Evolutionary conservation across 1,140 invertebrate genomes (phyloP), one percentile per base, ranked within the genome.

Genomic region (Cyrtorhinus lividipennis): DNA sequence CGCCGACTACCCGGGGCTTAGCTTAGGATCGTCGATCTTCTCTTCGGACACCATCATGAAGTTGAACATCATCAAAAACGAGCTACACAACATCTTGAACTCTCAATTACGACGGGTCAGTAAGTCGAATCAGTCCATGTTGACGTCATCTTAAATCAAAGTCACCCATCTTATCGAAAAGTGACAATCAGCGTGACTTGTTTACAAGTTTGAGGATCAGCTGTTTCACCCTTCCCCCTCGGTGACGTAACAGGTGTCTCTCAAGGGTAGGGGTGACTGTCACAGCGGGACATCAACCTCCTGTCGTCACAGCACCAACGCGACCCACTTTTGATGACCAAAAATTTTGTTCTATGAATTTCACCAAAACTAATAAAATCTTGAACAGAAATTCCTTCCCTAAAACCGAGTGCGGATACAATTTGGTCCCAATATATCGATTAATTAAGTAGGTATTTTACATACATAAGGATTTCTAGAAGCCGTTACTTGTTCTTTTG

Each of bases 41-140:
- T 93, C 90, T 72, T 95, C 93, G 56, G 93, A 95, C 73, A 95
- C 94, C 1, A 87, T 95, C 83, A 96, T 98, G 86, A 96, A 95
- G 76, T 95, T 96, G 77, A 92, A 86, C 72, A 87, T 98, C 57
- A 97, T 98, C 71, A 84, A 86, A 72, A 96, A 96, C 75, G 95
- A 97, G 79, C 81, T 98, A 70, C 91, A 96, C 77, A 97, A 97
- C 80, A 93, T 96, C 70, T 90, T 94, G 80, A 88, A 92, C 73
- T 92, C 92, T 73, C 92, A 95, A 73, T 80, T 98, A 60, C 95
- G 91, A 82, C 82, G 91, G 93, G 94, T 97, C 86, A 85, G 83
- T 84, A 77, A 30, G 22, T n/a, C 10, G n/a, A 25, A 61, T 38
- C 22, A n/a, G 8, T 44, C n/a, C 15, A 8, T 38, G 30, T 8